phyloP scores from a whole-genome alignment of 2,113 vertebrate genomes.

The Aplodontia rufa region DNA sequence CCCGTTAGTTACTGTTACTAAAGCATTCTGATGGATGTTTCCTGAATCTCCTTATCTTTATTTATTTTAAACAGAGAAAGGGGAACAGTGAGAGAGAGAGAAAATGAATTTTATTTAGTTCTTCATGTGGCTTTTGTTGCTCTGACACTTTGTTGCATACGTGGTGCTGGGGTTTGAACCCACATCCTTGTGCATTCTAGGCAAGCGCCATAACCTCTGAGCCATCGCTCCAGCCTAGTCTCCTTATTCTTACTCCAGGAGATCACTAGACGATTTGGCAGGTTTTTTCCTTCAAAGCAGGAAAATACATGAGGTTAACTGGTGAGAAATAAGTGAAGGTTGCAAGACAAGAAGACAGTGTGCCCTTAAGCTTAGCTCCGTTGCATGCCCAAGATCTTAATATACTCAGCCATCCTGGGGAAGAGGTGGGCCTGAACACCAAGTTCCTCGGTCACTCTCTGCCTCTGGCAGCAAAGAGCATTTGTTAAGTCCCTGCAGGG shows the following conservation, averaged over 20 bases:
- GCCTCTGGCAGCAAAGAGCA: conserved; percentile 1
- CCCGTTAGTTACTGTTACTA: neutral
- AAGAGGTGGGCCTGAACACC: neutral
- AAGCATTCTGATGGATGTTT: neutral
- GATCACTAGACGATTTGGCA: conserved; percentile 16
- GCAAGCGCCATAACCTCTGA: no score
- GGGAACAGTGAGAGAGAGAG: no score
- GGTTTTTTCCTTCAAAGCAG: conserved; percentile 50
- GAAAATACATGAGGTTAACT: conserved; percentile 46
- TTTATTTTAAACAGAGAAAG: no score
- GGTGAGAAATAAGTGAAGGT: neutral
- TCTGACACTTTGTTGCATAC: no score
- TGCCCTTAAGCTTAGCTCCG: neutral
- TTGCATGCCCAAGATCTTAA: neutral
- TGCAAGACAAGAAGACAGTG: conserved; percentile 11
- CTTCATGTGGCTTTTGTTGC: no score
- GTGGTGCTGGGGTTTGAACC: no score
- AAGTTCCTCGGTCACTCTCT: neutral
- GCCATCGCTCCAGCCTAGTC: no score
- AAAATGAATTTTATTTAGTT: no score
- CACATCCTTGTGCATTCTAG: no score
- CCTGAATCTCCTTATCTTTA: no score
- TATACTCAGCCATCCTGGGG: neutral
- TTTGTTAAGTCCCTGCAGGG: neutral
- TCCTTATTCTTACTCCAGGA: conserved; percentile 7